Evolutionary conservation across 2,113 vertebrate genomes (phyloP).

Genomic region (Pseudopipra pipra): DNA sequence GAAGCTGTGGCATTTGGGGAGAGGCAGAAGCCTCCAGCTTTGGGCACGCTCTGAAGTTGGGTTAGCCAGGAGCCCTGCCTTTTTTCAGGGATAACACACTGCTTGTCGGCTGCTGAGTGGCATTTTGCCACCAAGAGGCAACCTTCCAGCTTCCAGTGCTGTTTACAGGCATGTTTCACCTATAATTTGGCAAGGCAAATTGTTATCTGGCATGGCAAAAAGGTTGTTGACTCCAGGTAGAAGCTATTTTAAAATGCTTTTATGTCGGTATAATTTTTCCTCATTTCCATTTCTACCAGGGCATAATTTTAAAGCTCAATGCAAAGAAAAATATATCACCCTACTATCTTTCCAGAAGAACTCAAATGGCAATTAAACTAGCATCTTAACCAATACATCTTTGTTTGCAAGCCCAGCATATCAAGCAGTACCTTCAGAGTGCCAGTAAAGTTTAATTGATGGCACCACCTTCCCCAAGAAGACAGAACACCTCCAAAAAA

Average conservation of each 20-base stretch:
- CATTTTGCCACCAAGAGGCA: not conserved
- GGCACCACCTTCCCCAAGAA: not conserved
- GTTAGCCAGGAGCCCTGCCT: not conserved
- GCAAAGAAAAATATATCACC: not conserved
- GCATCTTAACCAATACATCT: not conserved
- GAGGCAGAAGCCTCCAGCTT: not conserved
- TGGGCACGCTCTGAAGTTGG: rapidly evolving
- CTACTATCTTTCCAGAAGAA: not conserved
- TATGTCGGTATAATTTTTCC: not conserved
- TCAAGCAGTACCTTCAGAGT: not conserved
- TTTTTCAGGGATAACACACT: not conserved
- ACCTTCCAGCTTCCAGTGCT: not conserved
- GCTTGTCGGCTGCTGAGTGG: not conserved
- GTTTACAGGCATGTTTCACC: not conserved
- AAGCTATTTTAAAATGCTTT: not conserved
- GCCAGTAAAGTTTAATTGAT: not conserved
- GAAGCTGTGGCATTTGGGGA: not conserved
- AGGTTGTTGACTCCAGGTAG: not conserved
- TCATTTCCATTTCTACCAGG: not conserved
- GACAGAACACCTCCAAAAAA: not conserved
- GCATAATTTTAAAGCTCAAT: not conserved
- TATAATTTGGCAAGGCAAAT: not conserved
- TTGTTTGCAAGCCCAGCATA: not conserved
- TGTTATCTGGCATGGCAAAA: not conserved
- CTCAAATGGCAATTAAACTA: not conserved